Evolutionary conservation across 2,888 invertebrate genomes (phyloP).

Genomic region (Hydrotaea cyrtoneurina): DNA sequence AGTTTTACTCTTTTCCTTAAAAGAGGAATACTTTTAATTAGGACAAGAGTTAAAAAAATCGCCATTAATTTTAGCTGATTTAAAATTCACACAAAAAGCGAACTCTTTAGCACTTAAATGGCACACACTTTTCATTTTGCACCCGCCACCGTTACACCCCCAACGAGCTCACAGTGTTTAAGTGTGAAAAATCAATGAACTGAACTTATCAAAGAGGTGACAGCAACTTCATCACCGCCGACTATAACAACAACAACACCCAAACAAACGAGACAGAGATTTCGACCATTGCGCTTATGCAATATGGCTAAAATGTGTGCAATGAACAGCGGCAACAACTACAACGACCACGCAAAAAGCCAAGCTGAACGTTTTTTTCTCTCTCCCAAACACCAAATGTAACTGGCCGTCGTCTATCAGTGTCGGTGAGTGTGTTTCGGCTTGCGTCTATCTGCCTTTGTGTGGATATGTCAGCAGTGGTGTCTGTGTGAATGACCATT

Average conservation of each 20-base stretch:
- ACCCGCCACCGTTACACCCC: not conserved
- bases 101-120: not conserved
- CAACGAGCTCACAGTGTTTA: conserved; percentile 21
- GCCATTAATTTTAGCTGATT: not conserved
- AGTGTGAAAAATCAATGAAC: conserved; percentile 68
- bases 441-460: not conserved
- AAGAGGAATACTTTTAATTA: no score
- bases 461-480: no score
- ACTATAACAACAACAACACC: conserved; percentile 45
- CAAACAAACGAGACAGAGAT: conserved; percentile 30
- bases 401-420: conserved; percentile 19
- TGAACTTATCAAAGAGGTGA: conserved; percentile 67
- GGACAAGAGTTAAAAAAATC: not conserved
- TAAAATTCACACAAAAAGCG: not conserved
- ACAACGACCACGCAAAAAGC: conserved; percentile 12
- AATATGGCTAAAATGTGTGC: conserved; percentile 57
- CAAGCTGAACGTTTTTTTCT: not conserved
- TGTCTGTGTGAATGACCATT: conserved; percentile 60
- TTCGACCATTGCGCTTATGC: conserved; percentile 53
- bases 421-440: conserved; percentile 8
- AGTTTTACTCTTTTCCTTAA: no score
- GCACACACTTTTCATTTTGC: not conserved
- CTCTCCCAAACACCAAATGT: not conserved
- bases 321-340: conserved; percentile 10
- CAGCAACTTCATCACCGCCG: conserved; percentile 66